Conservation (phyloP, 2,888 invertebrate species). For the Drosophila aldrichi region DNA sequence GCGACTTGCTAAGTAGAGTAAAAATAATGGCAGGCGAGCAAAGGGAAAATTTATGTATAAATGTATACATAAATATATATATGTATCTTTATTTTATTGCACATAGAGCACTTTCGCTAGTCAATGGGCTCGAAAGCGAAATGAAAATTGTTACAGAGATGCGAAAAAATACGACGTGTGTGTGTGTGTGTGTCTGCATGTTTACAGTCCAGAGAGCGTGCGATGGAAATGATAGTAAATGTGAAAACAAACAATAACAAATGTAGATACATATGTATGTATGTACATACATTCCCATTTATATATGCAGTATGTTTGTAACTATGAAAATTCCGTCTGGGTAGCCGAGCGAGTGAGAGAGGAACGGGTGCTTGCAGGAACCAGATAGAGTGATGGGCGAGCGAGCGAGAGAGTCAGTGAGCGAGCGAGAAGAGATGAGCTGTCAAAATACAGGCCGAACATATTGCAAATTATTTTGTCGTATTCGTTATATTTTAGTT, state of each 20-base stretch:
- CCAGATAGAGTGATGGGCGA: not conserved
- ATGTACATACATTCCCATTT: constrained; percentile 2
- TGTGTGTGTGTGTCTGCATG: constrained; percentile 3
- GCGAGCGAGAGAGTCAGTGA: not conserved
- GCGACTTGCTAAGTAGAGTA: constrained; percentile 15
- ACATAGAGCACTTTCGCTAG: constrained; percentile 58
- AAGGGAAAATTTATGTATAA: constrained; percentile 5
- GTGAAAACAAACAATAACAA: constrained; percentile 57
- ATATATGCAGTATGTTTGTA: not conserved
- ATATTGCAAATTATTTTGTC: constrained; percentile 68
- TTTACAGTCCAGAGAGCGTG: constrained; percentile 32
- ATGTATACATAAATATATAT: not conserved
- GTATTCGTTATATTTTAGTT: constrained; percentile 55
- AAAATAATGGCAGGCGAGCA: constrained; percentile 24
- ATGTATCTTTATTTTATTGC: constrained; percentile 4
- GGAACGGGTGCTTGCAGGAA: not conserved
- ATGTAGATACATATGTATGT: constrained; percentile 10
- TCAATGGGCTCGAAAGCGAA: constrained; percentile 66
- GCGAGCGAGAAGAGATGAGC: not conserved
- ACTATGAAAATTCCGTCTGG: constrained; percentile 28
- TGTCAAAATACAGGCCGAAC: constrained; percentile 37
- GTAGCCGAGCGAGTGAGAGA: constrained; percentile 10
- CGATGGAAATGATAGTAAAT: constrained; percentile 41
- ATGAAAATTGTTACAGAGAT: constrained; percentile 53
- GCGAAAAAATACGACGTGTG: constrained; percentile 18